These are phyloP conservation scores for Euzetes globulus DNA, from an alignment of 2,888 invertebrate species.

Conservation along the genomic window DNA sequence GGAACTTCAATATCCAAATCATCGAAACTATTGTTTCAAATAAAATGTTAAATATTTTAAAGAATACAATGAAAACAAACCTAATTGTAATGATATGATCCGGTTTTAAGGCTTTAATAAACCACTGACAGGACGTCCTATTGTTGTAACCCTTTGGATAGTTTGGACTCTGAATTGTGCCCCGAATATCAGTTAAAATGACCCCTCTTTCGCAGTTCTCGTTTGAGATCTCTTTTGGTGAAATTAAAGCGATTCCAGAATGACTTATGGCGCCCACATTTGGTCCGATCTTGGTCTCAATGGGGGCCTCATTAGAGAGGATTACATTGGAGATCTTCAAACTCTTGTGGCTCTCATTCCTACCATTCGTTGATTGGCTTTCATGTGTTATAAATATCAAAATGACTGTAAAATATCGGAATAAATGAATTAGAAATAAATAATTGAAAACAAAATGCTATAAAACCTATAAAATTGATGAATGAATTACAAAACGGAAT, in stretches of 20 bases:
- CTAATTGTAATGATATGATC: slow-evolving; percentile 38
- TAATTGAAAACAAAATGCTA: neutral
- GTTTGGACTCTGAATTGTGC: slow-evolving; percentile 38
- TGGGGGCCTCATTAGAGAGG: neutral
- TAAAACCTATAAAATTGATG: neutral
- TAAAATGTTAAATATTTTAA: neutral
- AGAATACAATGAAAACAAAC: slow-evolving; percentile 29
- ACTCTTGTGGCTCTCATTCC: neutral
- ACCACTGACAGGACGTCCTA: slow-evolving; percentile 38
- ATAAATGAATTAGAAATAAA: neutral
- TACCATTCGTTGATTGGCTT: neutral
- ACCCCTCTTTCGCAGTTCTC: neutral
- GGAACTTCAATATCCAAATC: slow-evolving; percentile 40
- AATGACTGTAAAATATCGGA: neutral
- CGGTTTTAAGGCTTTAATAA: slow-evolving; percentile 35
- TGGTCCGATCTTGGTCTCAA: neutral
- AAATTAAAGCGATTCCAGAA: neutral
- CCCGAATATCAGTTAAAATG: slow-evolving; percentile 34
- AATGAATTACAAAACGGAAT: neutral
- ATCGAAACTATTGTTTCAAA: slow-evolving; percentile 35
- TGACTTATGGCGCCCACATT: neutral
- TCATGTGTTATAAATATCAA: neutral
- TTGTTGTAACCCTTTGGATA: slow-evolving; percentile 38
- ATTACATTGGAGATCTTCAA: neutral
- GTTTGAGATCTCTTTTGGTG: neutral